phyloP scores from a whole-genome alignment of 2,888 invertebrate genomes.

The Catocala nupta region DNA sequence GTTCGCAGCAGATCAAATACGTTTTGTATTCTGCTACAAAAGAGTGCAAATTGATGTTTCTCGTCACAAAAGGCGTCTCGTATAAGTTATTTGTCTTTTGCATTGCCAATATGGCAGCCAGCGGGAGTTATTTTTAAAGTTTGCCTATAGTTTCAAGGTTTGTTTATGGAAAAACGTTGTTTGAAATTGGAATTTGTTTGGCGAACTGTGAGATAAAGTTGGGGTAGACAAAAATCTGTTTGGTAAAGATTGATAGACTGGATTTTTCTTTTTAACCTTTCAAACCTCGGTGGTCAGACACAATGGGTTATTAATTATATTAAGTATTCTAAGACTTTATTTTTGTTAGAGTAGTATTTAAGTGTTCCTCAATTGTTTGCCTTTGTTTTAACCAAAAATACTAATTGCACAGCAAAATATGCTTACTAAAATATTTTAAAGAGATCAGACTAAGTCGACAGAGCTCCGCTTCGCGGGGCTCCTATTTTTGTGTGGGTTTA shows the following conservation, averaged over 20 bases:
- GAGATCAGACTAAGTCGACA: no score
- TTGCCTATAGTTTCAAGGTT: constrained; percentile 19
- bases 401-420: no score
- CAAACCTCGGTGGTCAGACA: no score
- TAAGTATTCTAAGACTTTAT: no score
- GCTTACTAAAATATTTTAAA: no score
- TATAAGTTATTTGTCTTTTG: constrained; percentile 61
- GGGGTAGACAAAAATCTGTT: neutral
- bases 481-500: no score
- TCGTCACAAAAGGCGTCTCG: constrained; percentile 46
- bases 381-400: no score
- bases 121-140: constrained; percentile 33
- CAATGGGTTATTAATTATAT: no score
- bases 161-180: constrained; percentile 18
- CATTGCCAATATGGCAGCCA: constrained; percentile 47
- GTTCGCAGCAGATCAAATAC: constrained; percentile 54
- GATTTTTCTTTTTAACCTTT: no score
- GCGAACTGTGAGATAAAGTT: neutral
- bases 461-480: no score
- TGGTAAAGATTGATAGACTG: neutral
- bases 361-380: no score
- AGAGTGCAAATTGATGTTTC: constrained; percentile 58
- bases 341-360: no score
- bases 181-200: constrained; percentile 19
- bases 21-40: constrained; percentile 59